Percentiles rank a stretch among this genome's conserved stretches.
Conservation (phyloP, 1,140 invertebrate species). For the Lucilia cuprina region DNA sequence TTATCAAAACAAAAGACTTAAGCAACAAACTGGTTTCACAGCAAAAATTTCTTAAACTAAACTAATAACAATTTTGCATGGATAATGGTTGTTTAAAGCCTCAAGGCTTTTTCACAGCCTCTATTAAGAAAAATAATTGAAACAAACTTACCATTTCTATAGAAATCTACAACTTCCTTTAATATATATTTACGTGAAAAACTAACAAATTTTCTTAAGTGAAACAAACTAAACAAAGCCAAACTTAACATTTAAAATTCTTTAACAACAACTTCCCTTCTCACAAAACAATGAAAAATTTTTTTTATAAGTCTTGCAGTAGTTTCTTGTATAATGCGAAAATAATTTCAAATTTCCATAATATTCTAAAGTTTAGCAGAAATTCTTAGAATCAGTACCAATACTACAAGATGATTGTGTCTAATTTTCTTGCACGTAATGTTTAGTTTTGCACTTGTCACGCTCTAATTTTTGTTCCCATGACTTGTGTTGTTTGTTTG, state of each 20-base stretch:
- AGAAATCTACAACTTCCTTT: neutral
- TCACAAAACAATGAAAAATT: neutral
- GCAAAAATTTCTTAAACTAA: neutral
- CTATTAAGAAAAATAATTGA: no score
- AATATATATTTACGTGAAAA: neutral
- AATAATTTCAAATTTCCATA: neutral
- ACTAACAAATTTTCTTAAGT: neutral
- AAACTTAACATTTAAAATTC: neutral
- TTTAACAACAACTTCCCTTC: neutral
- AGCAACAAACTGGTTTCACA: neutral
- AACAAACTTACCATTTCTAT: neutral
- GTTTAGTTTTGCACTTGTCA: slow-evolving; percentile 28
- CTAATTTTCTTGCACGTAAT: neutral
- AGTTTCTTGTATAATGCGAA: neutral
- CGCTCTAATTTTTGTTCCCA: slow-evolving; percentile 36
- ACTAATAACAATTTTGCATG: neutral
- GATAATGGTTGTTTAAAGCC: neutral
- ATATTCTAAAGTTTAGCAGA: neutral
- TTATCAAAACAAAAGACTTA: neutral
- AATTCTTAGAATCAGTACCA: neutral
- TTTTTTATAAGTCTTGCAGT: neutral
- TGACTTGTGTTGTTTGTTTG: slow-evolving; percentile 20
- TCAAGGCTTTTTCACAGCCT: neutral
- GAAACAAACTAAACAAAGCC: neutral
- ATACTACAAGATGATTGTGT: neutral